Conservation (phyloP, 2,797 vertebrate species). For the Danio albolineatus region DNA sequence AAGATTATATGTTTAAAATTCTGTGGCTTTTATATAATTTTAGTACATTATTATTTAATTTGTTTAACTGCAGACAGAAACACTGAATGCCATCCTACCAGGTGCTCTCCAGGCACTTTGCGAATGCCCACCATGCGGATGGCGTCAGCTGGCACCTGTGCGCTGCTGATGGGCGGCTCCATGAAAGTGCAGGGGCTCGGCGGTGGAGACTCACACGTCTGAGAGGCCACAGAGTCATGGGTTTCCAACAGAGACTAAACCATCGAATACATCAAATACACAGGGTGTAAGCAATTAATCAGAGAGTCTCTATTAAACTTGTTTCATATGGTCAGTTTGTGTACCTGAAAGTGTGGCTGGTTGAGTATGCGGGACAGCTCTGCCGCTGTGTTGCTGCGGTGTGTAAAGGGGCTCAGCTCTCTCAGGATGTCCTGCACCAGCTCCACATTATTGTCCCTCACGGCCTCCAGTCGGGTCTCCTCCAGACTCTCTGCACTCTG, state of each 20-base stretch:
- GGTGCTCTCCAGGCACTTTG: constrained; percentile 88
- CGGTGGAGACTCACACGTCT: constrained; percentile 85
- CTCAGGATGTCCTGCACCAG: constrained; percentile 92
- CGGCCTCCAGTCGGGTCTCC: constrained; percentile 84
- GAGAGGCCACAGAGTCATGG: constrained; percentile 92
- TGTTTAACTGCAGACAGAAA: background rate
- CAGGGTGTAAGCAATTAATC: background rate
- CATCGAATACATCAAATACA: constrained; percentile 2
- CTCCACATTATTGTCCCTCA: constrained; percentile 91
- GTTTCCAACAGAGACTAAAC: constrained; percentile 90
- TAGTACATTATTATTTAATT: background rate
- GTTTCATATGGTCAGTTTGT: background rate
- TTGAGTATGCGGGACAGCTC: constrained; percentile 87
- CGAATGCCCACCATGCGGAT: constrained; percentile 95
- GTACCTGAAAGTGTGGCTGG: constrained; percentile 93
- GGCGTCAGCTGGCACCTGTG: constrained; percentile 84
- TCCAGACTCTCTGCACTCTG: constrained; percentile 88
- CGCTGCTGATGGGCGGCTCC: constrained; percentile 72
- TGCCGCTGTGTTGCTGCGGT: constrained; percentile 78
- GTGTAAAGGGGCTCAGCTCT: constrained; percentile 84
- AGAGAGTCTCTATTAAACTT: background rate
- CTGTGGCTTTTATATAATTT: background rate
- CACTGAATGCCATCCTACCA: constrained; percentile 71
- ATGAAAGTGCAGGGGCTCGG: constrained; percentile 80
- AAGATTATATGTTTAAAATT: background rate